Base-by-base conservation (phyloP, 1,140 invertebrate species). In the Solen grandis region DNA sequence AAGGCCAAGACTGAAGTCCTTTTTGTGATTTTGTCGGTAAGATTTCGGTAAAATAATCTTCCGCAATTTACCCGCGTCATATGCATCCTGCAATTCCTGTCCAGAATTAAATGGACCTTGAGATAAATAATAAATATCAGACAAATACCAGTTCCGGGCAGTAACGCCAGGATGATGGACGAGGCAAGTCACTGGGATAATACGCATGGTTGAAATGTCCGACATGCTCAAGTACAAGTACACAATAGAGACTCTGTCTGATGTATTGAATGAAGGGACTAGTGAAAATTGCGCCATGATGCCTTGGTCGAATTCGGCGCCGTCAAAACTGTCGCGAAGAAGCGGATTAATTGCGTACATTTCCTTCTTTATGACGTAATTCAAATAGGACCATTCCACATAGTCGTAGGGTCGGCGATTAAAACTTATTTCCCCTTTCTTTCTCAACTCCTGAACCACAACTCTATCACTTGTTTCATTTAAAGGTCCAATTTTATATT, bases 401-500 rank as follows among this genome's bases (percentile, higher is more conserved):
- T n/a, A 5, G 50, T 80, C 77, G 38, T 38, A 72, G 0, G 77
- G 77, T 22, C 77, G 68, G 5, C 31, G 14, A 27, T 80, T 80
- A 38, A 80, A 80, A 52, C 27, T 35, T 25, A 80, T 70, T 31
- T 72, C 77, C 5, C 69, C 77, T 19, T 80, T 68, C 27, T 31
- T 54, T n/a, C 57, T 22, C n/a, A 72, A n/a, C n/a, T 62, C 8
- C 57, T 70, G 52, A n/a, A 73, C 31, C 41, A 0, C 38, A 2
- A 80, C 41, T 13, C 73, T 41, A n/a, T 0, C n/a, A 4, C 36
- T 2, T 4, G 25, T 38, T 35, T 46, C 66, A 31, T 69, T 69
- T 25, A 80, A 55, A 13, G 77, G 68, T 22, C 77, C 77, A 10
- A 80, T 60, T 35, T 80, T 80, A 50, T 80, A 80, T 52, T 80